These are phyloP conservation scores for Sebastes taczanowskii DNA, from an alignment of 2,797 vertebrate species.

Conservation along the genomic window DNA sequence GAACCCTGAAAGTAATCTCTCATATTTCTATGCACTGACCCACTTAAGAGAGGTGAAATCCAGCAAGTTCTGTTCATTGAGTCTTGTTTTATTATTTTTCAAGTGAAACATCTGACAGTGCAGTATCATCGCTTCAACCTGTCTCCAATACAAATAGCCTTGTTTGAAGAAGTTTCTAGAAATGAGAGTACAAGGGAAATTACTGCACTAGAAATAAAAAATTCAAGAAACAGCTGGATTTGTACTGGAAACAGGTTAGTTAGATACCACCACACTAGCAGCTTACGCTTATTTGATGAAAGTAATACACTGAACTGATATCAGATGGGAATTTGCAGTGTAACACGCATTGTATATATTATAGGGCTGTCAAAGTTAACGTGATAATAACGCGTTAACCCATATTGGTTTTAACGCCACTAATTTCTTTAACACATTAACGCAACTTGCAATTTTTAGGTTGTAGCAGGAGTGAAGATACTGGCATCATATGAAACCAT, in stretches of 20 bases:
- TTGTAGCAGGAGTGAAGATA: no score
- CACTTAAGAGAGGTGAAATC: slow-evolving; percentile 17
- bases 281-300: not conserved
- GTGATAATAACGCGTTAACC: fast-evolving
- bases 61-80: not conserved
- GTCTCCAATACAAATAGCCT: not conserved
- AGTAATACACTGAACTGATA: not conserved
- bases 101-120: not conserved
- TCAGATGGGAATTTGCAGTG: not conserved
- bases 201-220: not conserved
- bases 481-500: no score
- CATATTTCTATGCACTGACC: slow-evolving; percentile 24
- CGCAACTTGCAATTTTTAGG: no score
- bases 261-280: not conserved
- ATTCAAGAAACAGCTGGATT: not conserved
- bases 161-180: not conserved
- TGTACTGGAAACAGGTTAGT: not conserved
- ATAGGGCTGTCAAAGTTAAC: no score
- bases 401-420: no score
- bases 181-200: not conserved
- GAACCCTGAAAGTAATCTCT: slow-evolving; percentile 7
- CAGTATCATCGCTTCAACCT: not conserved
- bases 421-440: no score
- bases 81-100: not conserved
- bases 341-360: no score